phyloP scores from a whole-genome alignment of 2,113 vertebrate genomes.

The Ploceus nigricollis region DNA sequence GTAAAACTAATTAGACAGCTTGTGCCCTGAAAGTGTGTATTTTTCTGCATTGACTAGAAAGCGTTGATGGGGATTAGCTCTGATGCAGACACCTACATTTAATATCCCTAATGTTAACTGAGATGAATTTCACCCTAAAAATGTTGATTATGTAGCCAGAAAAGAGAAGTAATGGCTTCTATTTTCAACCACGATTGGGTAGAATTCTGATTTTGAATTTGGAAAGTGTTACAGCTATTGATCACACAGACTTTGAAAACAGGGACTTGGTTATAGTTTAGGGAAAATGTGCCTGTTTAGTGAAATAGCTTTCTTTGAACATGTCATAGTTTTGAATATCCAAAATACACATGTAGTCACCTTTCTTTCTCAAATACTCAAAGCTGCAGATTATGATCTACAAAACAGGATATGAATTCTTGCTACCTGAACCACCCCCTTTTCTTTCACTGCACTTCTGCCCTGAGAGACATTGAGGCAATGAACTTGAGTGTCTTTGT shows the following conservation, averaged over 20 bases:
- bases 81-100: slow-evolving; percentile 6
- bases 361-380: not conserved
- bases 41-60: slow-evolving; percentile 14
- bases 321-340: not conserved
- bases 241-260: not conserved
- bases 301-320: not conserved
- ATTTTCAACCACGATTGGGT: not conserved
- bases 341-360: not conserved
- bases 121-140: not conserved
- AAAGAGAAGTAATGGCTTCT: not conserved
- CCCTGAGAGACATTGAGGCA: not conserved
- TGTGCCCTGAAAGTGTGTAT: not conserved
- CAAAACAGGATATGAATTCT: not conserved
- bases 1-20: slow-evolving; percentile 22
- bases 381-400: not conserved
- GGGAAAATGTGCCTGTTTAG: not conserved
- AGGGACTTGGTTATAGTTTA: not conserved
- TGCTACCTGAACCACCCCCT: not conserved
- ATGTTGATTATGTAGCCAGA: not conserved
- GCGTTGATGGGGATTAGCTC: not conserved
- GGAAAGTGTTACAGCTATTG: not conserved
- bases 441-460: not conserved
- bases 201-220: not conserved
- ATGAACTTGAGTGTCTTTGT: not conserved
- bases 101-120: not conserved